Conservation (phyloP, 2,113 vertebrate species). For the Capreolus pygargus region DNA sequence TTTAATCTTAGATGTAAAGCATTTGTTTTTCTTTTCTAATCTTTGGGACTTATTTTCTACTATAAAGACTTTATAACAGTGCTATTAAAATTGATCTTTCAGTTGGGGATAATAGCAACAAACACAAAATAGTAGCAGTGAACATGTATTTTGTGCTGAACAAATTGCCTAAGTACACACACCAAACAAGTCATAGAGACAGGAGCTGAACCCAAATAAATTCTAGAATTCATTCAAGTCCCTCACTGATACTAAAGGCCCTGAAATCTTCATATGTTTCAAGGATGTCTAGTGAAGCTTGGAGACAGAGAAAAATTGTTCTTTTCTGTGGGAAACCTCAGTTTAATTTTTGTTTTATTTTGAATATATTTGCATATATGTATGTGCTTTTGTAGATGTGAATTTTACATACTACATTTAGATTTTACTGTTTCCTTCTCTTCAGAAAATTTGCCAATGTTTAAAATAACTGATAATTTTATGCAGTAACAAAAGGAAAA, state of each 20-base stretch:
- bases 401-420: not conserved
- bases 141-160: not conserved
- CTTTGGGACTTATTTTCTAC: not conserved
- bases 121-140: not conserved
- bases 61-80: not conserved
- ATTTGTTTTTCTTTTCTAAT: not conserved
- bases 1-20: not conserved
- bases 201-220: not conserved
- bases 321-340: not conserved
- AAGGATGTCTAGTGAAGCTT: not conserved
- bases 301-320: not conserved
- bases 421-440: not conserved
- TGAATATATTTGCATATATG: not conserved
- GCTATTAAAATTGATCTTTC: not conserved
- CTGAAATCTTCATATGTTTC: not conserved
- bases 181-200: not conserved
- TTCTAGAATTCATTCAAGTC: not conserved
- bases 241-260: not conserved
- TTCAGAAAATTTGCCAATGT: not conserved
- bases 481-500: constrained; percentile 20
- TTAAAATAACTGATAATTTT: constrained; percentile 28
- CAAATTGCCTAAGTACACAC: not conserved
- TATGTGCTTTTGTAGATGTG: not conserved
- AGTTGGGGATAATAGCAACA: not conserved
- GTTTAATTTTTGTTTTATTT: not conserved